phyloP scores from a whole-genome alignment of 2,888 invertebrate genomes.

The Aquatica leii region DNA sequence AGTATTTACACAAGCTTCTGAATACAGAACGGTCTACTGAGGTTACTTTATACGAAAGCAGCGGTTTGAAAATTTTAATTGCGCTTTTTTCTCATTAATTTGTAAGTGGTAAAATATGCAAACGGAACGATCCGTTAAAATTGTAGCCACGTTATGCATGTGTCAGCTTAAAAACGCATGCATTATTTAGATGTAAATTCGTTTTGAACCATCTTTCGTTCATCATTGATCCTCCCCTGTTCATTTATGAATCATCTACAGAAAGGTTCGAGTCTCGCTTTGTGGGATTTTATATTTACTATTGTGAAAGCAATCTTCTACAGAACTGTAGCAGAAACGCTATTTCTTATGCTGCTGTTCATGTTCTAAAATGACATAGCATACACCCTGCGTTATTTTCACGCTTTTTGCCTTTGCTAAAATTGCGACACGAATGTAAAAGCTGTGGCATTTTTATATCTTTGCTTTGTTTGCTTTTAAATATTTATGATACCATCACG shows the following conservation, averaged over 20 bases:
- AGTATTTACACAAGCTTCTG: no score
- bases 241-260: slow-evolving; percentile 44
- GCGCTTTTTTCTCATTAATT: no score
- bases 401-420: slow-evolving; percentile 28
- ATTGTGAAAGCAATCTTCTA: slow-evolving; percentile 49
- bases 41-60: no score
- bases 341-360: slow-evolving; percentile 30
- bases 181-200: slow-evolving; percentile 22
- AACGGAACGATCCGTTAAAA: no score
- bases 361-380: slow-evolving; percentile 26
- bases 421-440: slow-evolving; percentile 26
- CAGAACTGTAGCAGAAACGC: slow-evolving; percentile 25
- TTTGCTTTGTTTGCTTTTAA: slow-evolving; percentile 20
- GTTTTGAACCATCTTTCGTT: slow-evolving; percentile 35
- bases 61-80: no score
- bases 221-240: slow-evolving; percentile 40
- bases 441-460: slow-evolving; percentile 22
- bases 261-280: slow-evolving; percentile 39
- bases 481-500: not conserved
- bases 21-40: no score
- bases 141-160: no score
- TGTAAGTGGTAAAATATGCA: no score
- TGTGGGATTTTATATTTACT: slow-evolving; percentile 50
- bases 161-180: no score
- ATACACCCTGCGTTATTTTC: slow-evolving; percentile 32